These are phyloP conservation scores for Phocides pigmalion DNA, from an alignment of 1,140 invertebrate genomes.

Conservation along the genomic window DNA sequence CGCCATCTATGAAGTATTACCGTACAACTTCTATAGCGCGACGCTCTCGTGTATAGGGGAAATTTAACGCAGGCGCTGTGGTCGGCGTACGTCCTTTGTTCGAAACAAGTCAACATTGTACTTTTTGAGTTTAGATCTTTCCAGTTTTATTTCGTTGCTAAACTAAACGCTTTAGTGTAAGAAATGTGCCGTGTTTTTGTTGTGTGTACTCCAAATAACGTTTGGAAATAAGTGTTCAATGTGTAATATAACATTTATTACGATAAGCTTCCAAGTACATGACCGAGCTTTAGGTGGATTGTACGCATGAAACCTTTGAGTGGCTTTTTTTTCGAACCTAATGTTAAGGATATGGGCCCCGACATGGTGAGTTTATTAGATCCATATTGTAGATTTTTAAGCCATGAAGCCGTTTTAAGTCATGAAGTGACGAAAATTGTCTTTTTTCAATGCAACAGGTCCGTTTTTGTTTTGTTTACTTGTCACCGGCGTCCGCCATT, in stretches of 20 bases:
- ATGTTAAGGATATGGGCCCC: conserved; percentile 90
- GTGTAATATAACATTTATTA: conserved; percentile 55
- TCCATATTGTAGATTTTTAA: conserved; percentile 49
- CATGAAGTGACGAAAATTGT: conserved; percentile 62
- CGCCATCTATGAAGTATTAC: conserved; percentile 66
- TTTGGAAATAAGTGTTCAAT: conserved; percentile 51
- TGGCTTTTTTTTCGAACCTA: conserved; percentile 87
- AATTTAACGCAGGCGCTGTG: conserved; percentile 79
- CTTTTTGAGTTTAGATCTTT: conserved; percentile 71
- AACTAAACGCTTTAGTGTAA: conserved; percentile 63
- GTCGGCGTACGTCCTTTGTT: conserved; percentile 82
- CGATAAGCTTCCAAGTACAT: conserved; percentile 71
- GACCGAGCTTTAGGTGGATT: conserved; percentile 75
- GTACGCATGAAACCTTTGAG: conserved; percentile 89
- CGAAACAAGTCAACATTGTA: conserved; percentile 83
- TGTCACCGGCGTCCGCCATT: conserved; percentile 84
- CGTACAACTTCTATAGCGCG: conserved; percentile 51
- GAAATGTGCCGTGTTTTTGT: conserved; percentile 64
- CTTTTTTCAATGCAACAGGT: conserved; percentile 75
- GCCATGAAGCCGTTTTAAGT: conserved; percentile 65
- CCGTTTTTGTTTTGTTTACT: conserved; percentile 83
- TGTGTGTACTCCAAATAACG: conserved; percentile 49
- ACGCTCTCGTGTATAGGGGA: conserved; percentile 69
- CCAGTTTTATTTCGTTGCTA: conserved; percentile 57
- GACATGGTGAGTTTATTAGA: conserved; percentile 86